Base-by-base conservation (phyloP, 2,888 invertebrate genomes). In the Auanema freiburgensis region DNA sequence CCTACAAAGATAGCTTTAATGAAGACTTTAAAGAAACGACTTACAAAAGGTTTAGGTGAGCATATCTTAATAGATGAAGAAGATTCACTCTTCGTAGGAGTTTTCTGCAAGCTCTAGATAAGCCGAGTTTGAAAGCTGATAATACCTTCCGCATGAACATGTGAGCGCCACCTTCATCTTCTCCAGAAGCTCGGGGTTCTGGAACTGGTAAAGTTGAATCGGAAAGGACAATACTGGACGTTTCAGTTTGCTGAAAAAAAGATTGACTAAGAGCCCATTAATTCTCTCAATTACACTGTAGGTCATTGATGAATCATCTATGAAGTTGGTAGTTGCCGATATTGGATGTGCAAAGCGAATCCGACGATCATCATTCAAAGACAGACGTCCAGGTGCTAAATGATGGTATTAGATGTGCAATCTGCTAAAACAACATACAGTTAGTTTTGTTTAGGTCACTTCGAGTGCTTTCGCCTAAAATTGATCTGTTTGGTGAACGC, bases 271-370 rank as follows among this genome's bases (percentile, higher is more conserved):
- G 46, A 5, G 46, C 12, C 24, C n/a, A 16, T 53, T 54, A 18
- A 6, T 14, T 33, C 23, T 1, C 4, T 44, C 53, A 24, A 60
- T 52, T 3, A 46, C 23, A 25, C 21, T 24, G 14, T 50, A 59
- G 12, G 12, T 33, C 5, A 53, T 12, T 21, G 61, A 55, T 16
- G 61, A 61, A 11, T 61, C 61, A 6, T 57, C 57, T 40, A 23
- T 43, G 50, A 50, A 62, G 14, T 49, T 62, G 14, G 60, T 25
- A 5, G 60, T 60, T 14, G 62, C 56, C 12, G 62, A 24, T 1
- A 70, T 67, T 1, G 72, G 72, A 24, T 68, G 70, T 0, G 72
- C 72, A 57, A 72, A 72, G 33, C 67, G 66, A 40, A 72, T 70
- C 14, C 65, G 59, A 10, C 67, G 54, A 4, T 57, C 57, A 18